A percentile compares a stretch with the other conserved stretches of the same genome.
Conservation (phyloP, 2,113 vertebrate species). For the Thomomys bottae region DNA sequence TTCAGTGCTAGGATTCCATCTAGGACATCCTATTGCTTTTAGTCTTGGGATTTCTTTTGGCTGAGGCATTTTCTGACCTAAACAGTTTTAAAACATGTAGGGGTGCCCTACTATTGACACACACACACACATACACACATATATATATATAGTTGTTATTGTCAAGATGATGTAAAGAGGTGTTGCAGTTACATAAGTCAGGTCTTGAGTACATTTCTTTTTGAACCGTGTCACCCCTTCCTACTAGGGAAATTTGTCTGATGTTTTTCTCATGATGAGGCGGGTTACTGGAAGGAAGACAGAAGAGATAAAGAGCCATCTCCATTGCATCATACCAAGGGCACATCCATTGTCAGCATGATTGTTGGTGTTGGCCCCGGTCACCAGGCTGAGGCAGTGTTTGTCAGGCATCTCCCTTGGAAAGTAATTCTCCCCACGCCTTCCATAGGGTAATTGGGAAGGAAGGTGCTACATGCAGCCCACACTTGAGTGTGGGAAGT, state of each 20-base stretch:
- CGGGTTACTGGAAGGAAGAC: neutral
- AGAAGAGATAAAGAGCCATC: neutral
- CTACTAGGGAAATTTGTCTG: neutral
- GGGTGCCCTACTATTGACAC: neutral
- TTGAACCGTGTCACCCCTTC: too few species aligned
- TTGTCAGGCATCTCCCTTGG: constrained; percentile 29
- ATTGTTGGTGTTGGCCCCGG: constrained; percentile 29
- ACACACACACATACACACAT: too few species aligned
- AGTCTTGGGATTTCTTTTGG: neutral
- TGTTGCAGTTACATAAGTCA: too few species aligned
- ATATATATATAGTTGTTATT: too few species aligned
- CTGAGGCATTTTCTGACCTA: neutral
- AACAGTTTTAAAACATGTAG: neutral
- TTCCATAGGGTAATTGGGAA: neutral
- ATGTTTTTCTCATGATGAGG: neutral
- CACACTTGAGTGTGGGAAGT: neutral
- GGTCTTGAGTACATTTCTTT: too few species aligned
- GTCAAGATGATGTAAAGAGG: too few species aligned
- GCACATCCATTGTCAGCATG: neutral
- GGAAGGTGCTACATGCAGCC: neutral
- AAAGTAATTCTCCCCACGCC: neutral
- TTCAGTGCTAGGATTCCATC: neutral
- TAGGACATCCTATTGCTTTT: neutral
- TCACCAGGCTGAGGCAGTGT: constrained; percentile 5
- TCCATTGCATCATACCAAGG: neutral